A percentile compares a stretch with the other conserved stretches of the same genome.
These are phyloP conservation scores for Gymnobelideus leadbeateri DNA, from an alignment of 2,113 vertebrate genomes.

Conservation along the genomic window DNA sequence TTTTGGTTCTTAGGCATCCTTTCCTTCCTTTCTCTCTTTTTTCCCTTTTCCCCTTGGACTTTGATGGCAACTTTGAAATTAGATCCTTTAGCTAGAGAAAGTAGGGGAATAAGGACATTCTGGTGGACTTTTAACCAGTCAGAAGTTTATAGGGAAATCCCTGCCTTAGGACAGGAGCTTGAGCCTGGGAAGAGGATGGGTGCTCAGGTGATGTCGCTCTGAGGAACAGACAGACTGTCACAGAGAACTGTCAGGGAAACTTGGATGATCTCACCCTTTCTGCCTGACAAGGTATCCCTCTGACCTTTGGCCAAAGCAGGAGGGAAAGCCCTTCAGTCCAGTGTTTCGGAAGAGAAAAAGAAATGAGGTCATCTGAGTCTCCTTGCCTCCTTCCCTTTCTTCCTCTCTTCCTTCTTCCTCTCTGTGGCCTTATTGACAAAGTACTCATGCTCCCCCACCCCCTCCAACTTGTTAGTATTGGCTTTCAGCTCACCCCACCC, in stretches of 20 bases:
- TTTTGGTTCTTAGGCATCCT: slow-evolving; percentile 26
- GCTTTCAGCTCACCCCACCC: slow-evolving; percentile 63
- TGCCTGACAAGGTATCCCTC: background rate
- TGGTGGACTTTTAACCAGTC: slow-evolving; percentile 28
- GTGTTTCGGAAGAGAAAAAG: background rate
- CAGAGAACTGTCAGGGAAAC: background rate
- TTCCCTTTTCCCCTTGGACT: background rate
- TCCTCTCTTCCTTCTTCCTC: background rate
- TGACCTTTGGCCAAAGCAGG: background rate
- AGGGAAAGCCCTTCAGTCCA: slow-evolving; percentile 2
- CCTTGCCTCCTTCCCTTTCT: background rate
- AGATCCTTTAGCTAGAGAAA: slow-evolving; percentile 34
- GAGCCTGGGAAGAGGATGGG: background rate
- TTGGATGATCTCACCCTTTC: background rate
- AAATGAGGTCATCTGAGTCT: background rate
- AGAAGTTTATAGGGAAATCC: background rate
- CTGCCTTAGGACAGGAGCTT: background rate
- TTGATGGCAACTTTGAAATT: slow-evolving; percentile 9
- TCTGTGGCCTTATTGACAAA: slow-evolving; percentile 46
- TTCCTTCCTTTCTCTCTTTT: no score
- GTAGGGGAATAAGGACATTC: background rate
- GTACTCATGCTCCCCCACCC: background rate
- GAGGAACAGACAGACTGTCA: slow-evolving; percentile 3
- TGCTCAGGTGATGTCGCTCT: background rate
- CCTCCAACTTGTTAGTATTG: slow-evolving; percentile 37